Base-by-base conservation (phyloP, 2,113 vertebrate species). In the Talpa occidentalis region DNA sequence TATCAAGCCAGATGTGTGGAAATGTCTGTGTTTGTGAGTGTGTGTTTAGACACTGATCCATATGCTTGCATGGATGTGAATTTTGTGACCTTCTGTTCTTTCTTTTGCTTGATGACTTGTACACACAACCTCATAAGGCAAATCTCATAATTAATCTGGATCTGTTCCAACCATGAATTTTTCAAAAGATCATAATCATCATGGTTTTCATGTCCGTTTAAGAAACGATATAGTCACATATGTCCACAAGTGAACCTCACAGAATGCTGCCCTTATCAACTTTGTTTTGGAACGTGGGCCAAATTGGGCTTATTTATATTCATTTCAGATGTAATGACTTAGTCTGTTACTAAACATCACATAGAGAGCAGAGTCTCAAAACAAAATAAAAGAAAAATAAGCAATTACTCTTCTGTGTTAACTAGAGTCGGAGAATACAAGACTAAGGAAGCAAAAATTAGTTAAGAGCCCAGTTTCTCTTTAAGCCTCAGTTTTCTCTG, bases 61-160 rank as follows among this genome's bases (percentile, higher is more conserved):
- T 87, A 88, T 74, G 94, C 80, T 42, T 70, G 60, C 47, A 70
- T 2, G n/a, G 37, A 91, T 92, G 85, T 76, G 82, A 96, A 95
- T 95, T 88, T 78, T 82, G 44, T 94, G 95, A 95, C 90, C 96
- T 98, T 98, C 91, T 96, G 95, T 97, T 96, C 94, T 82, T 83
- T 30, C 95, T 89, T 96, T 88, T 92, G 79, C 90, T 97, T 96
- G 88, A 97, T 93, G 81, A 97, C 89, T 95, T 95, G 19, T 96
- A 94, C 88, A 95, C 67, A 88, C 59, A 97, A 69, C 84, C 96
- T 79, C 96, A 94, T 81, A 91, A 97, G 95, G 90, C 95, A 97
- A 85, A 95, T 96, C 95, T 95, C 96, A 83, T 62, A 97, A 97
- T 95, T 97, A 78, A 96, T 76, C 97, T 98, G 91, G 85, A 94